Percentiles rank a stretch among this genome's conserved stretches.
phyloP scores from a whole-genome alignment of 2,888 invertebrate species.

The Clivina fossor region DNA sequence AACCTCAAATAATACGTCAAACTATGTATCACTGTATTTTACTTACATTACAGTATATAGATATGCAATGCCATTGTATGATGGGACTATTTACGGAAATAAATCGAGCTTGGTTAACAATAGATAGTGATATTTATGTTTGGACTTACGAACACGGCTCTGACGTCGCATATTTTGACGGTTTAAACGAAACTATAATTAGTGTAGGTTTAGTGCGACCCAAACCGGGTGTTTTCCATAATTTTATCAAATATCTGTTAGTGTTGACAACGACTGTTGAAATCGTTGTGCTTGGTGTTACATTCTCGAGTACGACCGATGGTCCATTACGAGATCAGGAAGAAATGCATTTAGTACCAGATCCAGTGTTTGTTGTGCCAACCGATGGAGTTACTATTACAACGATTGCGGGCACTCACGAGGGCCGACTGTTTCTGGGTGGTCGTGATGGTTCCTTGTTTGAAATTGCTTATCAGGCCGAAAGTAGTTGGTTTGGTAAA shows the following conservation, averaged over 20 bases:
- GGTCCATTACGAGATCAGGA: slow-evolving; percentile 58
- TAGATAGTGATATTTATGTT: slow-evolving; percentile 96
- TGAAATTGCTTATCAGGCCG: slow-evolving; percentile 91
- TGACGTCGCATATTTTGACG: slow-evolving; percentile 96
- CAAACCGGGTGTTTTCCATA: slow-evolving; percentile 84
- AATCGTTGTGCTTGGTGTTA: slow-evolving; percentile 82
- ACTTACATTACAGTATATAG: slow-evolving; percentile 53
- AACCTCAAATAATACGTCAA: slow-evolving; percentile 3
- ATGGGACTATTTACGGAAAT: slow-evolving; percentile 98
- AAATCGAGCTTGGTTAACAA: slow-evolving; percentile 93
- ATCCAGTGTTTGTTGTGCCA: slow-evolving; percentile 90
- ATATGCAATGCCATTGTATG: slow-evolving; percentile 93
- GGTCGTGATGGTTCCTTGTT: slow-evolving; percentile 93
- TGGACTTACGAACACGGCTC: slow-evolving; percentile 97
- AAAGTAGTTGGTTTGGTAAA: slow-evolving; percentile 91
- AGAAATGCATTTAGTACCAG: slow-evolving; percentile 89
- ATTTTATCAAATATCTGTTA: slow-evolving; percentile 86
- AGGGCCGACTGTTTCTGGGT: slow-evolving; percentile 91
- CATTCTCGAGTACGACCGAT: slow-evolving; percentile 58
- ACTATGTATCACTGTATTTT: background rate
- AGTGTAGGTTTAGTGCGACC: slow-evolving; percentile 90
- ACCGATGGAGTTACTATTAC: slow-evolving; percentile 87
- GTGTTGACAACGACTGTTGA: slow-evolving; percentile 94
- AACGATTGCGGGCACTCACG: slow-evolving; percentile 76
- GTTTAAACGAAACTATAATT: slow-evolving; percentile 89